Conservation (phyloP, 2,888 invertebrate genomes). For the Leistus spinibarbis region DNA sequence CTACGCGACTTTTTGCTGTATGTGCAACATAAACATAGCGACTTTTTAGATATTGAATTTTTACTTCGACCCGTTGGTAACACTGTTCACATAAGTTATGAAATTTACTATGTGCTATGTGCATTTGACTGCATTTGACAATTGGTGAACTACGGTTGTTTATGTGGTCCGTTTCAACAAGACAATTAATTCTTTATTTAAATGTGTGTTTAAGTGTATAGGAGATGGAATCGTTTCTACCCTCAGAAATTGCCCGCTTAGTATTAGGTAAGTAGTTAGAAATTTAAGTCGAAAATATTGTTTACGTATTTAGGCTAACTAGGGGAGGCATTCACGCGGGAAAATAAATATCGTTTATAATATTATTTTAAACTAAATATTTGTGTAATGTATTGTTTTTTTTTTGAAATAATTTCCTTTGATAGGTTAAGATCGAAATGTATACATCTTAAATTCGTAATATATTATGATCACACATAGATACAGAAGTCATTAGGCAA, state of each 20-base stretch:
- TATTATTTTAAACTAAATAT: neutral
- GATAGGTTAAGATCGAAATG: neutral
- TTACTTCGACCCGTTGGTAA: too few species aligned
- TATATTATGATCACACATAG: too few species aligned
- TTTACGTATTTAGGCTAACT: neutral
- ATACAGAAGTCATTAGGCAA: too few species aligned
- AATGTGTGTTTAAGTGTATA: neutral
- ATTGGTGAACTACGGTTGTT: neutral
- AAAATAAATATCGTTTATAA: conserved; percentile 15
- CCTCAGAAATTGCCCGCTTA: conserved; percentile 48
- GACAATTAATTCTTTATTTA: neutral
- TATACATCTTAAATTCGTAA: too few species aligned
- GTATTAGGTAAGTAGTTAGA: conserved; percentile 47
- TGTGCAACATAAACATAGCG: too few species aligned
- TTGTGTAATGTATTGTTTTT: neutral
- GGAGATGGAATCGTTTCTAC: conserved; percentile 47
- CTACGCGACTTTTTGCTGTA: too few species aligned
- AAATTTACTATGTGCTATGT: too few species aligned
- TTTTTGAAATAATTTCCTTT: neutral
- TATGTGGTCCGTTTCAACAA: neutral
- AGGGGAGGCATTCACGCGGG: conserved; percentile 29
- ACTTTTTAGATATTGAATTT: too few species aligned
- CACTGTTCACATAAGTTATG: too few species aligned
- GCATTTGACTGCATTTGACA: neutral
- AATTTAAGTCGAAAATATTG: neutral